Base-by-base conservation (phyloP, 2,888 invertebrate species). In the Prenolepis imparis region DNA sequence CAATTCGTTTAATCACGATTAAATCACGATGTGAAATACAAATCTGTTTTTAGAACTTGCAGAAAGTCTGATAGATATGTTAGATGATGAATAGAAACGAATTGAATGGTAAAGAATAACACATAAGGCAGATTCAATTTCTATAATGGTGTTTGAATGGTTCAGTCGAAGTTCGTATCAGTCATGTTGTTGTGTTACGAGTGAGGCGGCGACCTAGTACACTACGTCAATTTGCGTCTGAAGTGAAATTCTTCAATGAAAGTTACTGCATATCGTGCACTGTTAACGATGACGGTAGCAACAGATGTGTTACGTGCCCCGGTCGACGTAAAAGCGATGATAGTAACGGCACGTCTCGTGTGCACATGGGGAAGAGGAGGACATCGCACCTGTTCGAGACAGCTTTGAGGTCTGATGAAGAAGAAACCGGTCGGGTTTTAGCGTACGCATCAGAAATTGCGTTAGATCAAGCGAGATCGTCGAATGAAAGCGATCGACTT, bases 351-450 rank as follows among this genome's bases (percentile, higher is more conserved):
- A 59, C 75, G 84, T 87, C 73, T 48, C 83, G 85, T 86, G 87
- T 84, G 84, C 67, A 73, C 41, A 39, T 39, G 66, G 18, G 59
- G 24, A 80, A 61, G 85, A 84, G 77, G 72, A 88, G 82, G 87
- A 88, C 83, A 84, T 83, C 48, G 86, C 89, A 90, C 87, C 88
- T 90, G 90, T 89, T 90, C 81, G 72, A 86, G 90, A 82, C 91
- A 86, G 86, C 88, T 90, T 90, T 80, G 74, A 28, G 52, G 68
- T 39, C 73, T 63, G 84, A 59, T 57, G 57, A 32, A 75, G 72
- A 86, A 88, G 87, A 90, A 87, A 88, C 74, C 85, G 75, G 82
- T 28, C 75, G 81, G 73, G 84, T 39, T 75, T 36, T 44, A 44
- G 15, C 24, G 24, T 52, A 73, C 67, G 57, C 59, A n/a, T 41